Base-by-base conservation (phyloP, 2,797 vertebrate genomes). In the Falco biarmicus region DNA sequence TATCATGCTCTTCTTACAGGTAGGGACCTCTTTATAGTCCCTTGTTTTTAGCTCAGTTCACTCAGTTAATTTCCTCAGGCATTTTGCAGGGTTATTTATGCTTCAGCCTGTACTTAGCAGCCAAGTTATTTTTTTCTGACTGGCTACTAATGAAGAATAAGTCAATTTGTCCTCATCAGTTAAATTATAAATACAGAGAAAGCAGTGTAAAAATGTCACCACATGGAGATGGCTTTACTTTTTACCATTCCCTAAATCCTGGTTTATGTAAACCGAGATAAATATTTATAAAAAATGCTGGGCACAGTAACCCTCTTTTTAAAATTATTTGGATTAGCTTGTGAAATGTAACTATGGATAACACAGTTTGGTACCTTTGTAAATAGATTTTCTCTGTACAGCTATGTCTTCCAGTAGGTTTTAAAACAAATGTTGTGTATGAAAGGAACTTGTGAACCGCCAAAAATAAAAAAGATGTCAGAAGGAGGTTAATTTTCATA, bases 241-340 rank as follows among this genome's bases (percentile, higher is more conserved):
- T 93, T 97, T 94, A 94, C 93, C 76, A 84, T 96, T 96, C 92
- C 93, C 70, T 69, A 97, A 97, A 97, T 96, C 94, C 69, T 90
- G 69, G 64, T 92, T 92, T 96, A 95, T 95, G 92, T 96, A 97
- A 97, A 88, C 48, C 60, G 84, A 94, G 78, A 96, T 91, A 97
- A 97, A 96, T 97, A 97, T 97, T 97, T 97, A 87, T 92, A 60
- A 96, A 93, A 96, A 96, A 95, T 78, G n/a, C 70, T 83, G 87
- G 83, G 77, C 94, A 95, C 24, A 76, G 74, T 95, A 97, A 97
- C 89, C 48, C 73, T 88, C 69, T 74, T 93, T 96, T 76, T 82
- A 50, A 95, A 97, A 97, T 89, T 97, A 93, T 96, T 97, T 97
- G 89, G 77, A 91, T 96, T 91, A 93, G 54, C 87, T 94, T 92